Conservation (phyloP, 2,797 vertebrate species). For the Eutrigla gurnardus region DNA sequence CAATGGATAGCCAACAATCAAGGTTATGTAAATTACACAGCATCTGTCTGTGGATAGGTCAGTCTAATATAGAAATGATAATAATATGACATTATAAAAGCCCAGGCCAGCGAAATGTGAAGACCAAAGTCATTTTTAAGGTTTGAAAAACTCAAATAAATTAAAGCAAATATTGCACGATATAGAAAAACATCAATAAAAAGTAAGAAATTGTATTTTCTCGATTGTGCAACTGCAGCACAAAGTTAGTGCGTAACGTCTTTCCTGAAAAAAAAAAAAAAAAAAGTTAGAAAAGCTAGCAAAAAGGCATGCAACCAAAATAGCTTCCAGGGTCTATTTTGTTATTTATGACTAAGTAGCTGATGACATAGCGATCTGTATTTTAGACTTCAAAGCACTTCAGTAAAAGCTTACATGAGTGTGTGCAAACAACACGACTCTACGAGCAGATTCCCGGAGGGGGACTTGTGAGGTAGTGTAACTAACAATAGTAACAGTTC, state of each 20-base stretch:
- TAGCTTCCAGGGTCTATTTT: conserved; percentile 31
- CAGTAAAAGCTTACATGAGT: conserved; percentile 32
- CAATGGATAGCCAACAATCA: too few relatives aligned
- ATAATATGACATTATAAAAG: not conserved
- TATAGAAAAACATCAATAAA: not conserved
- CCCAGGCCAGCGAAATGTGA: not conserved
- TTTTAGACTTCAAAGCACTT: conserved; percentile 46
- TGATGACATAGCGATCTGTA: conserved; percentile 36
- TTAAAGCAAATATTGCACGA: not conserved
- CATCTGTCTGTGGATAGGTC: too few relatives aligned
- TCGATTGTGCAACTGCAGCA: conserved; percentile 9
- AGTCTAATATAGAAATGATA: not conserved
- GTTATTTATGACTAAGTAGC: conserved; percentile 42
- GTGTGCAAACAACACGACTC: conserved; percentile 23
- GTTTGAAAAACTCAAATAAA: too few relatives aligned
- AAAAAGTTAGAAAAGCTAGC: not conserved
- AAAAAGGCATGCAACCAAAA: conserved; percentile 32
- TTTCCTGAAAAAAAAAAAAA: conserved; percentile 6
- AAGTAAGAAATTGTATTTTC: not conserved
- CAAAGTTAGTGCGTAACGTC: not conserved
- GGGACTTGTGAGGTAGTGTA: not conserved
- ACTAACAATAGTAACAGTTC: too few relatives aligned
- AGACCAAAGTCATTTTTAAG: not conserved
- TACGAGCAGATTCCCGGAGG: conserved; percentile 16
- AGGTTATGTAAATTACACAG: too few relatives aligned